phyloP scores from a whole-genome alignment of 2,888 invertebrate species.

The Clusia tigrina region DNA sequence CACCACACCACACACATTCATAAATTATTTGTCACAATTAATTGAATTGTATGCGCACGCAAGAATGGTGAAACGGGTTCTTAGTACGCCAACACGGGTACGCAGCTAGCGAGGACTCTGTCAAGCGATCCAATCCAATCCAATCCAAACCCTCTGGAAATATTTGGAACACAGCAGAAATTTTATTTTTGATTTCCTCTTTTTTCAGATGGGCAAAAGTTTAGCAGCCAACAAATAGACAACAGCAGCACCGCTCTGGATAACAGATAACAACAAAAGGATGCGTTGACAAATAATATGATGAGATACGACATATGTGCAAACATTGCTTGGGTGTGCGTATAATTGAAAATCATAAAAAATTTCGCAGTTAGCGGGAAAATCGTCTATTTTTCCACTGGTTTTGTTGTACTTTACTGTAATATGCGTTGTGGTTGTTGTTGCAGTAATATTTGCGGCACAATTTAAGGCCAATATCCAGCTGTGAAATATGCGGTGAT shows the following conservation, averaged over 20 bases:
- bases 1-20: conserved; percentile 41
- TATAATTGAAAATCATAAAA: conserved; percentile 63
- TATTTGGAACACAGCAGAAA: background rate
- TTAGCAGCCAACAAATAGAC: background rate
- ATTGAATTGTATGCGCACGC: conserved; percentile 54
- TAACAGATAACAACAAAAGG: conserved; percentile 1
- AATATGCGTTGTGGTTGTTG: conserved; percentile 8
- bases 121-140: conserved; percentile 28
- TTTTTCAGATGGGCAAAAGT: background rate
- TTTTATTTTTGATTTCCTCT: background rate
- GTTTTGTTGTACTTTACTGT: background rate
- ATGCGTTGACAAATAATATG: conserved; percentile 61
- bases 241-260: background rate
- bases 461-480: conserved; percentile 62
- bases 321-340: conserved; percentile 61
- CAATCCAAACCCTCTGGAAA: conserved; percentile 17
- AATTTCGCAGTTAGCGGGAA: too few relatives aligned
- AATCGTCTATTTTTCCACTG: conserved; percentile 3
- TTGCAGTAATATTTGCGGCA: conserved; percentile 50
- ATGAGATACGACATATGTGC: conserved; percentile 65
- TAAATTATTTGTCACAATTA: conserved; percentile 55
- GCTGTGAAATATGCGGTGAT: conserved; percentile 61
- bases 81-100: conserved; percentile 25
- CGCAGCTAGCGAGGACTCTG: conserved; percentile 12
- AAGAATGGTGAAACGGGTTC: conserved; percentile 15